Evolutionary conservation across 2,113 vertebrate genomes (phyloP).

Genomic region (Anser cygnoides): DNA sequence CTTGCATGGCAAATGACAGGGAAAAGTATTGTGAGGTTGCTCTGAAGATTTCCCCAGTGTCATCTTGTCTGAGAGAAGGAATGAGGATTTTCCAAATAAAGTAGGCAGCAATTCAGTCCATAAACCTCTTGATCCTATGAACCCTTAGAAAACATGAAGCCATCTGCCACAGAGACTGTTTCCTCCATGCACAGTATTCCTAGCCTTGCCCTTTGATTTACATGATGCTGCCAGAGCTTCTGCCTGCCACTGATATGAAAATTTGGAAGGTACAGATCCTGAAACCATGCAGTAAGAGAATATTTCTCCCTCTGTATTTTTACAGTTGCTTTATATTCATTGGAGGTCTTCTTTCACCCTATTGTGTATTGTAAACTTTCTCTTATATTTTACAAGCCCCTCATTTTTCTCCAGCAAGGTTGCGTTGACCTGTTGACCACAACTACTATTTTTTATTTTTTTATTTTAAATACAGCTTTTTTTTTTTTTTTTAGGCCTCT

Average conservation of each 20-base stretch:
- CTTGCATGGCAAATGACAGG: background rate
- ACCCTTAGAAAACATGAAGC: background rate
- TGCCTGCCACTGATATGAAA: background rate
- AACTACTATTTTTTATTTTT: background rate
- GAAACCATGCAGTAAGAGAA: background rate
- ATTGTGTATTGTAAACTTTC: background rate
- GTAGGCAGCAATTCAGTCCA: background rate
- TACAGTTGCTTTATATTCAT: background rate
- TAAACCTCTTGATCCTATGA: slow-evolving; percentile 19
- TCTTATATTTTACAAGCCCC: background rate
- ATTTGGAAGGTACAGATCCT: rapidly evolving
- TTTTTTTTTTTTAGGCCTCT: background rate
- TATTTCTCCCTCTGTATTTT: background rate
- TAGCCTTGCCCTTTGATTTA: background rate
- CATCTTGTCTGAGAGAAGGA: background rate
- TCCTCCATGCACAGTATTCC: background rate
- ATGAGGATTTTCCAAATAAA: background rate
- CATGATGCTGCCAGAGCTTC: background rate
- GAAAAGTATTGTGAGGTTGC: background rate
- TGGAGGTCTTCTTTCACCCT: background rate
- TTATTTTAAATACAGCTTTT: background rate
- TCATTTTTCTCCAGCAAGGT: background rate
- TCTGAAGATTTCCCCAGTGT: background rate
- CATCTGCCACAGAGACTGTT: background rate
- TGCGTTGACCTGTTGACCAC: background rate